Base-by-base conservation (phyloP, 2,888 invertebrate genomes). In the Brachyopa scutellaris region DNA sequence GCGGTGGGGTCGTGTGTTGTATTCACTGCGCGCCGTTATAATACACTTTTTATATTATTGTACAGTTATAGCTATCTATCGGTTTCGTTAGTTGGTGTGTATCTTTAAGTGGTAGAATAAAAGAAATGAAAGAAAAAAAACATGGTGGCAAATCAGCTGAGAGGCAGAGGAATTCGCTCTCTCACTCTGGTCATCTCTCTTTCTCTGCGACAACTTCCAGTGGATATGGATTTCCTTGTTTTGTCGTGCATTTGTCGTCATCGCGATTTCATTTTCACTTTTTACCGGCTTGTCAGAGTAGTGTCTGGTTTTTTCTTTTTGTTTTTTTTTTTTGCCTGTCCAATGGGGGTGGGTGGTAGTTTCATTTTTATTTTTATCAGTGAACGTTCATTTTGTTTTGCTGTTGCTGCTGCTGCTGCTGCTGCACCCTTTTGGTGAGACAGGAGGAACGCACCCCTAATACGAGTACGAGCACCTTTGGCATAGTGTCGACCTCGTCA, bases 1-100 rank as follows among this genome's bases (percentile, higher is more conserved):
- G 85, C 86, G 86, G 86, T 85, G 86, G 86, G 86, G 87, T 87
- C 86, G 88, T 86, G 51, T 69, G 36, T 77, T 62, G 53, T 80
- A 55, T 70, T 70, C 66, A 61, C 66, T 72, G 70, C 70, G 64
- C 59, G 70, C 70, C 77, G 76, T 76, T 64, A 55, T 53, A 40
- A 59, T 7, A 42, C 4, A 53, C 19, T 21, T 31, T 42, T n/a
- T n/a, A 47, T 70, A 66, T 47, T 66, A 59, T 42, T 66, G 59
- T 76, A 76, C 70, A 59, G 70, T 77, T 82, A 59, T 72, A 72
- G 57, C 40, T 66, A 59, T 82, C 70, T 70, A 64, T 59, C 76
- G 69, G 62, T 59, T 21, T 55, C 42, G 51, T 62, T 80, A 17
- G 73, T 76, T 53, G 29, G 40, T 51, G 11, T 76, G 36, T 47